phyloP scores from a whole-genome alignment of 1,140 invertebrate species.

The Matsumurasca onukii region DNA sequence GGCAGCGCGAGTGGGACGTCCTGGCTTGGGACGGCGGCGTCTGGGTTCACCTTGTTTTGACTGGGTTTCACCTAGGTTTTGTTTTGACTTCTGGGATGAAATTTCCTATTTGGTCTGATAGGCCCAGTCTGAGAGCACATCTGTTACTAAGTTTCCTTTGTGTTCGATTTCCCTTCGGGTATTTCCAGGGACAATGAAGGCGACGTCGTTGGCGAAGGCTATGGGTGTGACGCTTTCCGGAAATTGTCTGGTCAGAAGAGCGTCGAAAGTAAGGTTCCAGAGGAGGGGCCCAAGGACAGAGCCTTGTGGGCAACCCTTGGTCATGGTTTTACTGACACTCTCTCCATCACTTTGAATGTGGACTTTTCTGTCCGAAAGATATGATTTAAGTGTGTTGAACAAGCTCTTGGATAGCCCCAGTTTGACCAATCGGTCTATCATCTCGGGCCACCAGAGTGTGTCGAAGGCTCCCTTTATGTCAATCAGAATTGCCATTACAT shows the following conservation, averaged over 20 bases:
- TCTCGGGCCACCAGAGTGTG: neutral
- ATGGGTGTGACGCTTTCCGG: neutral
- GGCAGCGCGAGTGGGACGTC: neutral
- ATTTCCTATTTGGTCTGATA: neutral
- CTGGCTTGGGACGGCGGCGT: neutral
- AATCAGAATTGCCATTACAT: neutral
- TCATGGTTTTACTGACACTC: neutral
- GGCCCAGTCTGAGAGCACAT: neutral
- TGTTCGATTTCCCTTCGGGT: too few relatives aligned
- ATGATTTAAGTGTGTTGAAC: neutral
- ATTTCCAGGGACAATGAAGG: too few relatives aligned
- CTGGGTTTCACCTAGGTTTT: neutral
- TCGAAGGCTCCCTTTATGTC: neutral
- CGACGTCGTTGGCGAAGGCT: too few relatives aligned
- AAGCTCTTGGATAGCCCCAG: neutral
- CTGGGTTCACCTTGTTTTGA: neutral
- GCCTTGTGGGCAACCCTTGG: neutral
- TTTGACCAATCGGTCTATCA: neutral
- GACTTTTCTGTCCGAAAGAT: neutral
- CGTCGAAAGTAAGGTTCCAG: neutral
- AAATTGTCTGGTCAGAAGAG: neutral
- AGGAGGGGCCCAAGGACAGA: neutral
- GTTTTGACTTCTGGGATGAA: neutral
- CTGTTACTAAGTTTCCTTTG: neutral
- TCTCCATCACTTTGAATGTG: neutral